Percentiles rank a stretch among this genome's conserved stretches.
These are phyloP conservation scores for Chascanopsetta lugubris DNA, from an alignment of 2,113 vertebrate genomes.

Conservation along the genomic window DNA sequence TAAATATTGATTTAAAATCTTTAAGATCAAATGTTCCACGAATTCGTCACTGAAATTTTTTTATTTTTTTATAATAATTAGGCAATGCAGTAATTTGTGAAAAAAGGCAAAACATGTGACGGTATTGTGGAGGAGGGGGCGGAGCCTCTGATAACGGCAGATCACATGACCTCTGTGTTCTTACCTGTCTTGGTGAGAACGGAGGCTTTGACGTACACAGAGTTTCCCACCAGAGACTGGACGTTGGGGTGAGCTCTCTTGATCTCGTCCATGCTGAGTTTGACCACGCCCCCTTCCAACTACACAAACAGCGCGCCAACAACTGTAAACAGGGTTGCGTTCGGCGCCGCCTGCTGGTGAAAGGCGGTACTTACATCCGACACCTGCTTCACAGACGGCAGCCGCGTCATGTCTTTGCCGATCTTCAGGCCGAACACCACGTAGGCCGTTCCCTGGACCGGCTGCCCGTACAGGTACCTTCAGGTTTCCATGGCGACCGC, in stretches of 20 bases:
- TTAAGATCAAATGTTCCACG: no score
- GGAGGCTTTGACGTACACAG: constrained; percentile 79
- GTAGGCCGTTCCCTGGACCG: constrained; percentile 77
- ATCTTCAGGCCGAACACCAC: constrained; percentile 79
- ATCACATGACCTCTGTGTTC: not conserved
- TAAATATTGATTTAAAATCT: no score
- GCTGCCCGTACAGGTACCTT: constrained; percentile 78
- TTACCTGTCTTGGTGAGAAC: constrained; percentile 79
- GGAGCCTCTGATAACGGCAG: no score
- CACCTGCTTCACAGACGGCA: constrained; percentile 74
- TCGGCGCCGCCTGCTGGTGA: no score
- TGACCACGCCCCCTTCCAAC: constrained; percentile 70
- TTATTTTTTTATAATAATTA: no score
- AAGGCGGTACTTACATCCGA: constrained; percentile 80
- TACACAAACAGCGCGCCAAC: no score
- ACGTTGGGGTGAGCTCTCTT: constrained; percentile 64
- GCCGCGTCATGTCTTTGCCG: constrained; percentile 71
- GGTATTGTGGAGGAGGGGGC: no score
- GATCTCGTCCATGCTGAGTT: constrained; percentile 72
- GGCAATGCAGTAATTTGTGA: no score
- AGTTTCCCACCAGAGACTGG: constrained; percentile 64
- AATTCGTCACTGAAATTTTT: no score
- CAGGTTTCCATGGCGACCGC: not conserved
- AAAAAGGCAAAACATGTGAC: no score
- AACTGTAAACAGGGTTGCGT: no score